Evolutionary conservation across 2,888 invertebrate species (phyloP), one percentile per base, ranked within the genome.

Genomic region (Synanthedon tipuliformis): DNA sequence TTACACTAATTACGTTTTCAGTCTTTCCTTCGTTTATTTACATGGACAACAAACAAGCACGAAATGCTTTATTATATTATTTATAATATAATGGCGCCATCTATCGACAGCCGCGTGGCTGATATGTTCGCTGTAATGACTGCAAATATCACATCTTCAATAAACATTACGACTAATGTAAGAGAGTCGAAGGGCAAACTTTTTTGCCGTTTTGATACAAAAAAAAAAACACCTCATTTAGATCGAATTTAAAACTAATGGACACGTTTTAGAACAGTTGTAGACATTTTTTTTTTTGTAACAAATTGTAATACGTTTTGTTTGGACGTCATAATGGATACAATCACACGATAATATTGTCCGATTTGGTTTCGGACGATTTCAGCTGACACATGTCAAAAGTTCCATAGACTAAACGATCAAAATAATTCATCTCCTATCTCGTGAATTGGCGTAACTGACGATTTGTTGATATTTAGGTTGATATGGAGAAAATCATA

Each of bases 11-110:
- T 45, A 18, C 59, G 61, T 64, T 68, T 69, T 80, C 84, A 85
- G 83, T 85, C 85, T 86, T 86, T 75, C 81, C 72, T 80, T 76
- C 71, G 66, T 75, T 34, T 80, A 82, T 81, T 68, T 82, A 84
- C 79, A 81, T 80, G 81, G 80, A 81, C 82, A 70, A 64, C 62
- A 52, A 41, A 41, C 18, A 11, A 16, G n/a, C 45, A 45, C 45
- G 45, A 45, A 45, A 45, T 45, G 12, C 45, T 45, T n/a, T 45
- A 13, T 45, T 8, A n/a, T 15, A 45, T 13, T 41, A 45, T n/a
- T n/a, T n/a, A n/a, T n/a, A n/a, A n/a, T 15, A 45, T 45, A 45
- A 45, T n/a, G 5, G 15, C 45, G n/a, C 45, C 15, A 45, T 45
- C 7, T 8, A 13, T 12, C 18, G 41, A 27, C 53, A 59, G 51